Evolutionary conservation across 2,888 invertebrate genomes (phyloP).

Genomic region (Blera fallax): DNA sequence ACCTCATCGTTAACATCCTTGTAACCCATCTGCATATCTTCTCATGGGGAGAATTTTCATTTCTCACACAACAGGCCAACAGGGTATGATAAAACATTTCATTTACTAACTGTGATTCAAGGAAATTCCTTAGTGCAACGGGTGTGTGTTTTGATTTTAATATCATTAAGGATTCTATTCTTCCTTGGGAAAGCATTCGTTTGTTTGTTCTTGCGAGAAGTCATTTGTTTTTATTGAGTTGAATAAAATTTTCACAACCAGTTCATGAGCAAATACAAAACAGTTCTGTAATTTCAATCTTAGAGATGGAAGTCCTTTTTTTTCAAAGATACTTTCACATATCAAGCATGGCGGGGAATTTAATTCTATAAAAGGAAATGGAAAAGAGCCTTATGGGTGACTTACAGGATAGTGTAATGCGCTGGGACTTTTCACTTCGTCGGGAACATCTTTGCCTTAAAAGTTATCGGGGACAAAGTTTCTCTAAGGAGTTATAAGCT

Average conservation of each 20-base stretch:
- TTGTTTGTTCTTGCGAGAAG: background rate
- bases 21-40: background rate
- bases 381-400: too few relatives aligned
- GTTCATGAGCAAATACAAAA: background rate
- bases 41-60: background rate
- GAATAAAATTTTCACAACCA: background rate
- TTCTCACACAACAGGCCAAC: background rate
- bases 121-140: background rate
- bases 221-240: background rate
- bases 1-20: background rate
- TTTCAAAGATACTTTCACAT: background rate
- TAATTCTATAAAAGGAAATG: background rate
- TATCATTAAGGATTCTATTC: background rate
- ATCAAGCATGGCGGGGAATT: background rate
- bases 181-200: background rate
- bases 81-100: too few relatives aligned
- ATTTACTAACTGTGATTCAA: background rate
- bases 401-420: too few relatives aligned
- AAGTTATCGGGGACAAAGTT: too few relatives aligned
- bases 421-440: too few relatives aligned
- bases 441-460: too few relatives aligned
- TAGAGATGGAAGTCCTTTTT: too few relatives aligned
- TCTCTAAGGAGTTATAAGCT: too few relatives aligned
- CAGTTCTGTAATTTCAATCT: background rate
- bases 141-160: slow-evolving; percentile 11